A percentile compares a stretch with the other conserved stretches of the same genome.
Conservation (phyloP, 2,113 vertebrate species). For the Hippocampus guttulatus region DNA sequence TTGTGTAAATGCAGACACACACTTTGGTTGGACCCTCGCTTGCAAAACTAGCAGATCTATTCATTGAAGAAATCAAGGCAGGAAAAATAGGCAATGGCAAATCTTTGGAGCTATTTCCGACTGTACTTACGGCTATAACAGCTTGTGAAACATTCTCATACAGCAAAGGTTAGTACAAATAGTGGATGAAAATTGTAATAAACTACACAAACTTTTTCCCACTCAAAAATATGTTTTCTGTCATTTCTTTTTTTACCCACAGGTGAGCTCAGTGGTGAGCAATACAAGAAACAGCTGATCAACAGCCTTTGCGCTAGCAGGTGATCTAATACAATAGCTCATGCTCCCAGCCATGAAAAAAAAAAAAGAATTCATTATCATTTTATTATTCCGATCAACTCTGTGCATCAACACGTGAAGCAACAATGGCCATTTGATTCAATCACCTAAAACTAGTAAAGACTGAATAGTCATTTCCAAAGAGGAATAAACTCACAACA, state of each 20-base stretch:
- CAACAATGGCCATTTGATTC: neutral
- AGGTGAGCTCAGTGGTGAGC: conserved; percentile 89
- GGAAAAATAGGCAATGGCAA: conserved; percentile 83
- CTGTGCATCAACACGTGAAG: neutral
- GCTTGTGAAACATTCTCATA: conserved; percentile 78
- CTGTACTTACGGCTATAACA: conserved; percentile 82
- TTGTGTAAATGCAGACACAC: conserved; percentile 71
- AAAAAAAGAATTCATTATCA: too few species aligned
- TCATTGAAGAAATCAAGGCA: conserved; percentile 79
- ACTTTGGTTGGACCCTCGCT: conserved; percentile 74
- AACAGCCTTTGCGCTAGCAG: conserved; percentile 90
- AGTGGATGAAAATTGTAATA: neutral
- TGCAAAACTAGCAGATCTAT: conserved; percentile 80
- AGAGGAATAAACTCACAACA: neutral
- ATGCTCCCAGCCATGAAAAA: neutral
- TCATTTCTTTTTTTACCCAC: neutral
- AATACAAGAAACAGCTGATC: conserved; percentile 92
- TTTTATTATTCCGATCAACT: neutral
- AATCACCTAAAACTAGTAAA: neutral
- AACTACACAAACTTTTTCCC: too few species aligned
- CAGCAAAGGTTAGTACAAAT: conserved; percentile 80
- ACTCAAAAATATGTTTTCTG: neutral
- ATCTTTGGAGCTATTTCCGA: conserved; percentile 89
- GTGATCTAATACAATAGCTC: conserved; percentile 56
- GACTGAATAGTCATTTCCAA: neutral